These are phyloP conservation scores for Xanthia icteritia DNA, from an alignment of 2,888 invertebrate genomes.

Conservation along the genomic window DNA sequence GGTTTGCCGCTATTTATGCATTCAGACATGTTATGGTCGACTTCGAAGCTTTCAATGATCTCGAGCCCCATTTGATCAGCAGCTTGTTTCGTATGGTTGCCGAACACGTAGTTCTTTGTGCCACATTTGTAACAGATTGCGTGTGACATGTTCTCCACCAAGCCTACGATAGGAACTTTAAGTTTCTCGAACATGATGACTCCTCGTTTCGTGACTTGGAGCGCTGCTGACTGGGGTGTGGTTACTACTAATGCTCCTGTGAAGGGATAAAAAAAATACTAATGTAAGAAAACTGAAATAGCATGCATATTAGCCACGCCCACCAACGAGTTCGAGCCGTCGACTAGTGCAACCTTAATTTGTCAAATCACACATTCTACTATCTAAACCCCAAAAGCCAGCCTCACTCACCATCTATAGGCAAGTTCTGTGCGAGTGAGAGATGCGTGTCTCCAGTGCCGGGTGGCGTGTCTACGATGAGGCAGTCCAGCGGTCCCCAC, in stretches of 20 bases:
- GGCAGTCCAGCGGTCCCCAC: constrained; percentile 96
- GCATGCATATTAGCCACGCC: no score
- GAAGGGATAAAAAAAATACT: constrained; percentile 49
- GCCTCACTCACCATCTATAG: constrained; percentile 92
- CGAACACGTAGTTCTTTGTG: constrained; percentile 93
- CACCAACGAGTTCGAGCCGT: no score
- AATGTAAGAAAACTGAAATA: background rate
- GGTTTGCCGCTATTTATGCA: constrained; percentile 94
- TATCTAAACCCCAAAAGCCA: background rate
- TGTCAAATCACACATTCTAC: background rate
- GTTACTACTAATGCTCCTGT: constrained; percentile 96
- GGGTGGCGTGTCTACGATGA: constrained; percentile 98
- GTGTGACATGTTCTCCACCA: constrained; percentile 97
- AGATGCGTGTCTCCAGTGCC: constrained; percentile 99
- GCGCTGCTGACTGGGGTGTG: constrained; percentile 96
- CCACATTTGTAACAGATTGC: constrained; percentile 95
- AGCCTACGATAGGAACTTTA: constrained; percentile 95
- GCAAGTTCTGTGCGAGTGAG: constrained; percentile 96
- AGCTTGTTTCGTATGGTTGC: constrained; percentile 91
- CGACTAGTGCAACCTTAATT: no score
- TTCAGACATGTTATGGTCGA: constrained; percentile 92
- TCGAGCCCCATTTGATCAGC: constrained; percentile 92
- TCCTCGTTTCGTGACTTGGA: constrained; percentile 96
- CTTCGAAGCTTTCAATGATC: constrained; percentile 93
- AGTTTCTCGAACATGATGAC: constrained; percentile 96